phyloP scores from a whole-genome alignment of 2,888 invertebrate species.

The Erannis defoliaria region DNA sequence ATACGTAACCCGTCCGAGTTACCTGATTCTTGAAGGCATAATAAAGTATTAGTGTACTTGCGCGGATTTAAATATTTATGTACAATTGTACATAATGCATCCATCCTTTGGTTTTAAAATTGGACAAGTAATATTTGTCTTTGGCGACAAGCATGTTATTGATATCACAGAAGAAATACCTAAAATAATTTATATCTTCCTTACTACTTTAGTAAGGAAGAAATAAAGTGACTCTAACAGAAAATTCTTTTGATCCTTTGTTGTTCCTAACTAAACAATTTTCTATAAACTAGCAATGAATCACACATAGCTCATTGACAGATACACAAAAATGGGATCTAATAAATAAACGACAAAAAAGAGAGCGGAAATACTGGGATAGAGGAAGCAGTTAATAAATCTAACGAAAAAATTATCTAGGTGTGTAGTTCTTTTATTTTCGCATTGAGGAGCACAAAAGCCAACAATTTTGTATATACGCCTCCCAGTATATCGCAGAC shows the following conservation, averaged over 20 bases:
- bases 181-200: too few species aligned
- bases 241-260: neutral
- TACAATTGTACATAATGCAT: too few species aligned
- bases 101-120: too few species aligned
- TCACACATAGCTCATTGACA: slow-evolving; percentile 24
- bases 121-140: too few species aligned
- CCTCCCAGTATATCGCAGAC: slow-evolving; percentile 74
- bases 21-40: neutral
- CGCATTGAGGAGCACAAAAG: slow-evolving; percentile 72
- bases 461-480: slow-evolving; percentile 76
- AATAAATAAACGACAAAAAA: slow-evolving; percentile 57
- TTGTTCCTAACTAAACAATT: neutral
- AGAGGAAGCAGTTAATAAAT: slow-evolving; percentile 76
- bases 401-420: slow-evolving; percentile 69
- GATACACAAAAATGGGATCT: slow-evolving; percentile 40
- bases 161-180: too few species aligned
- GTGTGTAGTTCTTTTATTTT: slow-evolving; percentile 74
- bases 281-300: slow-evolving; percentile 20
- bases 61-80: too few species aligned
- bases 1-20: slow-evolving; percentile 8
- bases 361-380: slow-evolving; percentile 61
- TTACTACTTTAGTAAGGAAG: too few species aligned
- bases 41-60: neutral
- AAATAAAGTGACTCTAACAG: too few species aligned
- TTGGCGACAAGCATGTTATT: too few species aligned